These are phyloP conservation scores for Xanthorhoe designata DNA, from an alignment of 2,888 invertebrate genomes.

Conservation along the genomic window DNA sequence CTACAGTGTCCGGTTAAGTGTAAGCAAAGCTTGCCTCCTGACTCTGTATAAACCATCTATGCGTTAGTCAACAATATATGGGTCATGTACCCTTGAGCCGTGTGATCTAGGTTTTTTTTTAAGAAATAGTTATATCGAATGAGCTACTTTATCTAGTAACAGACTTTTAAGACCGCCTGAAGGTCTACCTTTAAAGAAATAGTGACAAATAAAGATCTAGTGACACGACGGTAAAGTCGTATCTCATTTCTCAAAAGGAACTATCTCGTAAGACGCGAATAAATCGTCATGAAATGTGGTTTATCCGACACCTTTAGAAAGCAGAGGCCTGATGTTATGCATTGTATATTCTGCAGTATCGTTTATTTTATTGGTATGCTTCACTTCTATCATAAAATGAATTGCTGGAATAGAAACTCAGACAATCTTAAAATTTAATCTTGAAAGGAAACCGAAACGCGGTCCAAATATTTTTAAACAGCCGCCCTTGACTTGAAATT, in stretches of 20 bases:
- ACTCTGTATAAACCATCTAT: too few species aligned
- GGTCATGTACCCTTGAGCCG: too few species aligned
- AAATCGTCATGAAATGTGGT: constrained; percentile 35
- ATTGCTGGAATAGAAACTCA: neutral
- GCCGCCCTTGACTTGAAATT: neutral
- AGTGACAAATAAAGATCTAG: neutral
- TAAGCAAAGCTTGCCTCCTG: too few species aligned
- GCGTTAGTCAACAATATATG: too few species aligned
- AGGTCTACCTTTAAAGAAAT: neutral
- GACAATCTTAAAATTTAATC: too few species aligned
- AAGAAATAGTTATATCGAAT: too few species aligned
- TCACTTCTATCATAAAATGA: constrained; percentile 6
- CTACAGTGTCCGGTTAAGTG: too few species aligned
- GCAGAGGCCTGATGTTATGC: constrained; percentile 33
- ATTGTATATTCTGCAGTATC: constrained; percentile 36
- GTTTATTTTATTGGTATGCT: constrained; percentile 35
- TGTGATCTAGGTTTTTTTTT: too few species aligned
- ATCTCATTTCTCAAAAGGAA: constrained; percentile 9
- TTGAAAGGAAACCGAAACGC: too few species aligned
- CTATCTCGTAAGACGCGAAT: constrained; percentile 28
- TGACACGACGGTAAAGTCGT: constrained; percentile 2
- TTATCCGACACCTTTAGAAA: constrained; percentile 38
- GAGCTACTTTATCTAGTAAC: too few species aligned
- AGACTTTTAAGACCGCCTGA: too few species aligned
- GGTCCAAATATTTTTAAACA: too few species aligned